A percentile compares a stretch with the other conserved stretches of the same genome.
Evolutionary conservation across 2,113 vertebrate genomes (phyloP).

Genomic region (Nesoenas mayeri): DNA sequence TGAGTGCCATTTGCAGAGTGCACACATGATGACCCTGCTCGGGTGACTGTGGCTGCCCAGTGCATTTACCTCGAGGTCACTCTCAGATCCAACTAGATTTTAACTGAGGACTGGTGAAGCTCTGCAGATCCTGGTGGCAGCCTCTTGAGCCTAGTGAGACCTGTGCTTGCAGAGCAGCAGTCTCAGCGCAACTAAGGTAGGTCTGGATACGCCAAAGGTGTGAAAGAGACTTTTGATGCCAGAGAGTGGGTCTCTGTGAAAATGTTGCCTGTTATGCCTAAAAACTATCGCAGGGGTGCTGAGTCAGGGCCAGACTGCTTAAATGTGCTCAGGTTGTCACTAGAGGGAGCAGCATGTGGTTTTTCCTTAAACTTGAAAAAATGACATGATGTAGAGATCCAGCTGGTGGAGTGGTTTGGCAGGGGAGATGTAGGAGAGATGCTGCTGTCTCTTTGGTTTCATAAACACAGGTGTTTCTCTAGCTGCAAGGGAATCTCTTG

Average conservation of each 20-base stretch:
- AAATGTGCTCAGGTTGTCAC: not conserved
- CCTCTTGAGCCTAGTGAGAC: not conserved
- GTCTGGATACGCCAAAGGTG: not conserved
- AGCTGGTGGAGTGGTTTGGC: not conserved
- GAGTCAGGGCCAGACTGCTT: fast-evolving
- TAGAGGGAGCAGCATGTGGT: constrained; percentile 25
- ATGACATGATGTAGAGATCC: not conserved
- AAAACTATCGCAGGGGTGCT: not conserved
- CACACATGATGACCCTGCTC: not conserved
- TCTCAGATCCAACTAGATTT: constrained; percentile 16
- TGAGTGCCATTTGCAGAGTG: not conserved
- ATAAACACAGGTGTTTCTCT: not conserved
- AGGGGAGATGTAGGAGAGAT: not conserved
- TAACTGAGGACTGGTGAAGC: not conserved
- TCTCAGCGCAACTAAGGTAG: not conserved
- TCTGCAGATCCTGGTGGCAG: not conserved
- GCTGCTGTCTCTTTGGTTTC: not conserved
- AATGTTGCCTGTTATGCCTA: not conserved
- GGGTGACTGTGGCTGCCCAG: not conserved
- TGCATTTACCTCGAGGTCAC: constrained; percentile 37
- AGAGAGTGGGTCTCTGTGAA: not conserved
- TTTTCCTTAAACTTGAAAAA: not conserved
- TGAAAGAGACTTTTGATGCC: not conserved
- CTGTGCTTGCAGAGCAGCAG: not conserved
- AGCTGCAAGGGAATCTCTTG: not conserved